phyloP scores from a whole-genome alignment of 2,797 vertebrate genomes.

The Molossus alvarezi region DNA sequence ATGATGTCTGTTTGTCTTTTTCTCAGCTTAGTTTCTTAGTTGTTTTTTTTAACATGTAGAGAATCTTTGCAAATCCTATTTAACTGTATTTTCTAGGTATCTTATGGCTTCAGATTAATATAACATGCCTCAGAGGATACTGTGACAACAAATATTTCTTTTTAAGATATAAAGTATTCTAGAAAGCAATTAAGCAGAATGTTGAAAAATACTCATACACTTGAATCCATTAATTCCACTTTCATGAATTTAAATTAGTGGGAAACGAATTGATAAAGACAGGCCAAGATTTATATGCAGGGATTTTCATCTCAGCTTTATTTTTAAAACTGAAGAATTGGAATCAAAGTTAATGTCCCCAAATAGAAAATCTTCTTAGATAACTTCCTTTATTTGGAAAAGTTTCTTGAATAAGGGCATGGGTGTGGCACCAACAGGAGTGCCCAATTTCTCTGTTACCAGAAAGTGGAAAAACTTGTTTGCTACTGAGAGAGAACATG shows the following conservation, averaged over 20 bases:
- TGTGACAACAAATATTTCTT: slow-evolving; percentile 52
- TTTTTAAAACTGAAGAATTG: slow-evolving; percentile 50
- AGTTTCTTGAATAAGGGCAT: background rate
- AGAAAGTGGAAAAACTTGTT: background rate
- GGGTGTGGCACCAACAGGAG: background rate
- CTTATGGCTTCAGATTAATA: slow-evolving; percentile 11
- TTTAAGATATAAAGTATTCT: slow-evolving; percentile 54
- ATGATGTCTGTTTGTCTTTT: slow-evolving; percentile 1
- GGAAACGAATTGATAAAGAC: slow-evolving; percentile 5
- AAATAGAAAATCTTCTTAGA: background rate
- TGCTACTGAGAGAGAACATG: background rate
- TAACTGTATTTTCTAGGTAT: slow-evolving; percentile 39
- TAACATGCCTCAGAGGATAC: slow-evolving; percentile 7
- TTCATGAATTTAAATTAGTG: slow-evolving; percentile 65
- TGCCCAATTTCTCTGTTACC: background rate
- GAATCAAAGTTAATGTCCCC: background rate
- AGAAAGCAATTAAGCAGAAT: slow-evolving; percentile 63
- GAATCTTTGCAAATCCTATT: background rate
- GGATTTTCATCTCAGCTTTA: slow-evolving; percentile 5
- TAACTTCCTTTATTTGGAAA: slow-evolving; percentile 27
- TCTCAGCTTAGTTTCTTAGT: background rate
- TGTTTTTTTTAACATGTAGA: background rate
- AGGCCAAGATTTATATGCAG: background rate
- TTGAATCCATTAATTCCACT: slow-evolving; percentile 37
- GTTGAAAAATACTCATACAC: slow-evolving; percentile 45